Percentiles rank a stretch among this genome's conserved stretches.
Conservation (phyloP, 1,140 invertebrate genomes). For the Papilio helenus region DNA sequence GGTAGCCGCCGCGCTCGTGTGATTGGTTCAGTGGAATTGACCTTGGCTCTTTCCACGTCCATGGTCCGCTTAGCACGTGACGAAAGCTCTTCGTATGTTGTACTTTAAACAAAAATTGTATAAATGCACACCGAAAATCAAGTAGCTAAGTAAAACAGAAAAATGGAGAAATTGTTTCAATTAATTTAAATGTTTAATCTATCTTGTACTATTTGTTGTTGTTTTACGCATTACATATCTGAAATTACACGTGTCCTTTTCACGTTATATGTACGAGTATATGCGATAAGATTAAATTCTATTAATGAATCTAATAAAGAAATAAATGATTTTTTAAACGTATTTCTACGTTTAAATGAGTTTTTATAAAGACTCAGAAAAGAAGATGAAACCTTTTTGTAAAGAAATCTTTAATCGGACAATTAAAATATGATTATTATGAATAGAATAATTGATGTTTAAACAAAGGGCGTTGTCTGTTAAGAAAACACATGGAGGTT, state of each 20-base stretch:
- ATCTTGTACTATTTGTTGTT: too few species aligned
- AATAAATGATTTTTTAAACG: too few species aligned
- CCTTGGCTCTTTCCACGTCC: constrained; percentile 62
- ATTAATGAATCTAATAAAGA: too few species aligned
- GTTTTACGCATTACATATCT: too few species aligned
- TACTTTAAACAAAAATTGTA: background rate
- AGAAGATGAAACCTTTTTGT: too few species aligned
- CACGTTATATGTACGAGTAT: too few species aligned
- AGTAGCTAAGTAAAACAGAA: background rate
- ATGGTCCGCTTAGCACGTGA: constrained; percentile 45
- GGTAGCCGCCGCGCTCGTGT: background rate
- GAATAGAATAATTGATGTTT: constrained; percentile 1
- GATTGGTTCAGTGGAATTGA: constrained; percentile 49
- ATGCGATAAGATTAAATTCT: too few species aligned
- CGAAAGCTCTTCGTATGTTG: constrained; percentile 41
- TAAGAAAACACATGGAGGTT: constrained; percentile 39
- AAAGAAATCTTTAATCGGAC: background rate
- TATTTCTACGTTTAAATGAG: too few species aligned
- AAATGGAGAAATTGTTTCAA: too few species aligned
- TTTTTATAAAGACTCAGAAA: too few species aligned
- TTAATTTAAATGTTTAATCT: too few species aligned
- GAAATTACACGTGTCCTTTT: too few species aligned
- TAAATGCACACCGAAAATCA: background rate
- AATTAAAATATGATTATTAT: background rate
- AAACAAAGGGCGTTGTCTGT: constrained; percentile 4